Percentiles rank a stretch among this genome's conserved stretches.
These are phyloP conservation scores for Poecilus cupreus DNA, from an alignment of 2,888 invertebrate genomes.

Conservation along the genomic window DNA sequence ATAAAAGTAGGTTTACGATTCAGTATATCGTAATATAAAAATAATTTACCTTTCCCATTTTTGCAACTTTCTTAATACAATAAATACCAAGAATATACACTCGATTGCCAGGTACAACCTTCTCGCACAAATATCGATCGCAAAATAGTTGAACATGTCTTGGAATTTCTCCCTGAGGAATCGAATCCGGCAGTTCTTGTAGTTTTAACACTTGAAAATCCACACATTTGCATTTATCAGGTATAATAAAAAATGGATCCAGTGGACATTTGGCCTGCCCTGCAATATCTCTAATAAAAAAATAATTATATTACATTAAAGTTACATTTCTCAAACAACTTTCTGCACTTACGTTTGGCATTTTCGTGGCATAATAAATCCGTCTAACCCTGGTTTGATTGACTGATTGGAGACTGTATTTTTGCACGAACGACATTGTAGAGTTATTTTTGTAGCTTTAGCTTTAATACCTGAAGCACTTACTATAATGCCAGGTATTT, in stretches of 20 bases:
- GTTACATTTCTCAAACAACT: not conserved
- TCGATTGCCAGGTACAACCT: constrained; percentile 96
- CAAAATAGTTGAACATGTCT: constrained; percentile 95
- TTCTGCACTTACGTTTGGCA: constrained; percentile 86
- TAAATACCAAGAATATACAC: constrained; percentile 96
- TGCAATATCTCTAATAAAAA: constrained; percentile 86
- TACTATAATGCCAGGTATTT: constrained; percentile 96
- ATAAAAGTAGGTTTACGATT: no score
- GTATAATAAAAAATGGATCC: constrained; percentile 98
- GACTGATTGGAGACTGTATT: constrained; percentile 91
- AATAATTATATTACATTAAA: not conserved
- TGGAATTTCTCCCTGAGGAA: constrained; percentile 98
- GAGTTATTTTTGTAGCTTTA: constrained; percentile 95
- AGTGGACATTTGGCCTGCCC: constrained; percentile 95
- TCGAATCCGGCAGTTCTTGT: constrained; percentile 95
- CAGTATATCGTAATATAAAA: not conserved
- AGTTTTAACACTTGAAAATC: constrained; percentile 98
- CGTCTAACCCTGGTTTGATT: constrained; percentile 96
- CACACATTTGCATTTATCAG: constrained; percentile 97
- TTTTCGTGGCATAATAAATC: constrained; percentile 94
- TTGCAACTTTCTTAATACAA: constrained; percentile 92
- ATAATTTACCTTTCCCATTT: constrained; percentile 75
- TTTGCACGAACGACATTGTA: constrained; percentile 96
- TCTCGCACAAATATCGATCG: constrained; percentile 95
- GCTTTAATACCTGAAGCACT: constrained; percentile 95